Percentiles rank a stretch among this genome's conserved stretches.
These are phyloP conservation scores for Chrysaora quinquecirrha DNA, from an alignment of 30 jellyfish, hydroid and myxozoan genomes.

Conservation along the genomic window DNA sequence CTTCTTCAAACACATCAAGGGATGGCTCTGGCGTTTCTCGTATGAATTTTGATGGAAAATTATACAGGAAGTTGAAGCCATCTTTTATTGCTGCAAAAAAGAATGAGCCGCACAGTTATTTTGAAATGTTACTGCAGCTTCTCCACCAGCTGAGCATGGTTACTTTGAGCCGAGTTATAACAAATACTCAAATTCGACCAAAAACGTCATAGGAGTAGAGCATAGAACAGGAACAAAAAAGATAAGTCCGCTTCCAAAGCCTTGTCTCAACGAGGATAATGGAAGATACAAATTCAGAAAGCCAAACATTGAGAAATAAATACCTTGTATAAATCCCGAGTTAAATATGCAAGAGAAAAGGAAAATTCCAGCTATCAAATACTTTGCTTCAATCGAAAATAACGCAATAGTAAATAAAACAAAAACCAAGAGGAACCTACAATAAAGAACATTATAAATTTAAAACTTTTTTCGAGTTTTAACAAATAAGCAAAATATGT, in stretches of 20 bases:
- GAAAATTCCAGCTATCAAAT: not conserved
- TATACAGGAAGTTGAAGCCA: conserved; percentile 2
- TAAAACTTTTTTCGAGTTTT: not conserved
- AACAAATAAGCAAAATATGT: not conserved
- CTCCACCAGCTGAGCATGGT: too few relatives aligned
- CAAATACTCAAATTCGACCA: too few relatives aligned
- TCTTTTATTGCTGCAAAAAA: conserved; percentile 28
- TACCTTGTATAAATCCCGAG: conserved; percentile 2
- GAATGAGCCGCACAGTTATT: too few relatives aligned
- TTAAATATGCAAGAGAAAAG: not conserved
- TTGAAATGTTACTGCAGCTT: too few relatives aligned
- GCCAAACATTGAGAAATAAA: not conserved
- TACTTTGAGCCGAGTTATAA: not conserved
- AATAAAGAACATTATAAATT: not conserved
- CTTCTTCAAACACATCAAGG: conserved; percentile 26
- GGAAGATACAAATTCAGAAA: too few relatives aligned
- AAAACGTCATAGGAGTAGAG: not conserved
- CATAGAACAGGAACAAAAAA: not conserved
- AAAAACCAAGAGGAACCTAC: not conserved
- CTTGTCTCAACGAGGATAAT: too few relatives aligned
- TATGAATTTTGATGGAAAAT: conserved; percentile 21
- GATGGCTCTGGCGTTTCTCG: not conserved
- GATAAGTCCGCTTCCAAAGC: too few relatives aligned
- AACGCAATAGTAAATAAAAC: not conserved
- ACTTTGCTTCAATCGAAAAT: not conserved